Evolutionary conservation across 2,113 vertebrate genomes (phyloP), one percentile per base, ranked within the genome.

Genomic region (Ascaphus truei): DNA sequence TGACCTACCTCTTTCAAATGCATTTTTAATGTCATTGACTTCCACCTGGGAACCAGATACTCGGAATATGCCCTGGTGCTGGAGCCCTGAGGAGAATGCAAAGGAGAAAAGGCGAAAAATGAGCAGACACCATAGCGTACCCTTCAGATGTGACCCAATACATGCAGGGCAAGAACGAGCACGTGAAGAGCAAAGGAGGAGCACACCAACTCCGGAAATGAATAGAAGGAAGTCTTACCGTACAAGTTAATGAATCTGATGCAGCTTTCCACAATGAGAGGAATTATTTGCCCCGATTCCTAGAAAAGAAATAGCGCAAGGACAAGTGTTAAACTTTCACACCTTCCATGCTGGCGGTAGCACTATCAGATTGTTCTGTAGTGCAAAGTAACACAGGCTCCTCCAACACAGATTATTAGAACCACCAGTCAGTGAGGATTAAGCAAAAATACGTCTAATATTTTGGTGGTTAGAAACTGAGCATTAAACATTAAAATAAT

Each of bases 11-110:
- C 96, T 93, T 80, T 99, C 97, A 81, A 99, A 99, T 13, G 97
- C 97, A 86, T 99, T 98, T 87, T 98, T 99, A 84, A 98, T 99
- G 79, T 98, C 97, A 73, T 98, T 98, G 83, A 99, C 95, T 87
- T 99, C 97, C 80, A 98, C 90, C 79, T 99, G 97, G 64, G 97
- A 98, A 72, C 97, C 97, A 68, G 97, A 92, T 3, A 98, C 96
- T 75, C 97, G 88, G 79, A 99, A 99, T 85, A 99, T 97, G 68
- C 97, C 97, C 75, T 99, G 97, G 84, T 99, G 96, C 80, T 99
- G 97, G 74, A 99, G 94, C 78, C 96, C 97, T 99, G 75, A 20
- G 72, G 53, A 37, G 39, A 65, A 80, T 1, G 77, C 16, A 62
- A 48, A 12, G 65, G 2, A 58, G 56, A 80, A 3, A 56, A 45